Conservation (phyloP, 2,113 vertebrate genomes). For the Pterocles gutturalis region DNA sequence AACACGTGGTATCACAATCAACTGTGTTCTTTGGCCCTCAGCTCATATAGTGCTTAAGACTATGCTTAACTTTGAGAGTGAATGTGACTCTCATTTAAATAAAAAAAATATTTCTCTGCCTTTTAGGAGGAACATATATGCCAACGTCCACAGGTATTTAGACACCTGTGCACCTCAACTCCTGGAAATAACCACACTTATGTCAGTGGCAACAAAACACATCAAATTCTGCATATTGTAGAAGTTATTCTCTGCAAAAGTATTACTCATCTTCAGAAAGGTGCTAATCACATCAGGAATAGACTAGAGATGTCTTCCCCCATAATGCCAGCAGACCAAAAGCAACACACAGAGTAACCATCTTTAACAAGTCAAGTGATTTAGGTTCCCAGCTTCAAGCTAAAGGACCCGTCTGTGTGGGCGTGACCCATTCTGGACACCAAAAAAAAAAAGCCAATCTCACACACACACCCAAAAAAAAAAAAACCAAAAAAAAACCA, state of each 20-base stretch:
- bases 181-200: neutral
- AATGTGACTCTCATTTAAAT: neutral
- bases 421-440: neutral
- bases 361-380: neutral
- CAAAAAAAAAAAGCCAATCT: neutral
- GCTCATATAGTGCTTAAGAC: neutral
- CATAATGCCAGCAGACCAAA: neutral
- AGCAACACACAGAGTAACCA: neutral
- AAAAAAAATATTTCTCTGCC: neutral
- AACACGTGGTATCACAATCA: neutral
- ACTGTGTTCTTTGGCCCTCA: neutral
- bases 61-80: neutral
- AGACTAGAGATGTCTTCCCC: neutral
- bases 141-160: neutral
- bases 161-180: neutral
- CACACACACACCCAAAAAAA: neutral
- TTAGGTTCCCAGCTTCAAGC: neutral
- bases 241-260: neutral
- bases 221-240: neutral
- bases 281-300: neutral
- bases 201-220: neutral
- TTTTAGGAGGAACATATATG: neutral
- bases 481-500: too few species aligned
- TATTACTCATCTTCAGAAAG: neutral
- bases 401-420: neutral